These are phyloP conservation scores for Onchidella celtica DNA, from an alignment of 2,888 invertebrate genomes.

Conservation along the genomic window DNA sequence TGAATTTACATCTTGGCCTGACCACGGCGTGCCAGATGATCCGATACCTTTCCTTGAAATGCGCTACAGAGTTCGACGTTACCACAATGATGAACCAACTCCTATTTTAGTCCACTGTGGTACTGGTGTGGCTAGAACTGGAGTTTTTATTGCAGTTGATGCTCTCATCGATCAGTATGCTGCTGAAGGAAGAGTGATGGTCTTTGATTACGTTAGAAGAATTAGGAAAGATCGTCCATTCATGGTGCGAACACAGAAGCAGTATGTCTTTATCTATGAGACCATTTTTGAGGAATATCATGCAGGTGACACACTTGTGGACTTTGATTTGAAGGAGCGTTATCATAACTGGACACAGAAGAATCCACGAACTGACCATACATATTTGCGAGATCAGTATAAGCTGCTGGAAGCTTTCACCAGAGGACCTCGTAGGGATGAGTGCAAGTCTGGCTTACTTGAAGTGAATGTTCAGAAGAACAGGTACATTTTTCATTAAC, in stretches of 20 bases:
- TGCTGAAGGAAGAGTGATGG: constrained; percentile 67
- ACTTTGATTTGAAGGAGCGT: constrained; percentile 66
- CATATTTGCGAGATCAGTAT: constrained; percentile 75
- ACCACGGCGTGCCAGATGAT: constrained; percentile 75
- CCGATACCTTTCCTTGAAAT: constrained; percentile 77
- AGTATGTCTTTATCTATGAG: constrained; percentile 79
- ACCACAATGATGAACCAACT: constrained; percentile 56
- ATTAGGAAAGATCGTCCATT: constrained; percentile 74
- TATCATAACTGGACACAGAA: constrained; percentile 67
- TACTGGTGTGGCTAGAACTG: constrained; percentile 78
- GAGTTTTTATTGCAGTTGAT: constrained; percentile 78
- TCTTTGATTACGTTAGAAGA: constrained; percentile 70
- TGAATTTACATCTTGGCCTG: constrained; percentile 78
- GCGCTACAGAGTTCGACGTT: constrained; percentile 63
- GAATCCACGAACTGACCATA: constrained; percentile 64
- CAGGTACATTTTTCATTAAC: constrained; percentile 59
- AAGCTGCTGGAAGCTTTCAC: constrained; percentile 70
- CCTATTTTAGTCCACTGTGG: constrained; percentile 79
- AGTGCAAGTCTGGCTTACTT: constrained; percentile 64
- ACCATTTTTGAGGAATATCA: constrained; percentile 77
- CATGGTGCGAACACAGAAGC: constrained; percentile 78
- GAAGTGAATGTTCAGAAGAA: constrained; percentile 73
- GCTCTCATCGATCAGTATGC: constrained; percentile 76
- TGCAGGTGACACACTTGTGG: constrained; percentile 69
- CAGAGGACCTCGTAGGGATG: constrained; percentile 56